Evolutionary conservation across 37 sponge, comb jelly and placozoan species (phyloP).

Genomic region (Haliclona indistincta): DNA sequence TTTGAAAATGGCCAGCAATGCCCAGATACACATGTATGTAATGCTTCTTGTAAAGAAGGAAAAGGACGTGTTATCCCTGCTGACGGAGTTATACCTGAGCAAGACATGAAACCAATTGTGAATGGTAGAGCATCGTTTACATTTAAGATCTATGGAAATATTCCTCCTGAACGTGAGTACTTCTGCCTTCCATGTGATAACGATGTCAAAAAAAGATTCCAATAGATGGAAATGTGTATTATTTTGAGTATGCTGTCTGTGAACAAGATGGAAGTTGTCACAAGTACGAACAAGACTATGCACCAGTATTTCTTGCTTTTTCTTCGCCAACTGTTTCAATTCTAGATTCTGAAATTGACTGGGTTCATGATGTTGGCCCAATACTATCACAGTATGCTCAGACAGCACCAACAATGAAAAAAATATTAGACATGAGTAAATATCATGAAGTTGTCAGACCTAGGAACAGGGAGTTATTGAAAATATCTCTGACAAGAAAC

Average conservation of each 20-base stretch:
- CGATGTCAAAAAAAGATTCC: background rate
- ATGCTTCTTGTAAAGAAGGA: too few relatives aligned
- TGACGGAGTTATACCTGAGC: background rate
- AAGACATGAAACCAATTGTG: background rate
- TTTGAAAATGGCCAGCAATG: too few relatives aligned
- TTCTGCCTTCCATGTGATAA: background rate
- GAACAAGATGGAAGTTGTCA: background rate
- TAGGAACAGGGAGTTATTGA: conserved; percentile 8
- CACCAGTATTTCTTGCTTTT: background rate
- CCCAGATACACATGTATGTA: too few relatives aligned
- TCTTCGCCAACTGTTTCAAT: background rate
- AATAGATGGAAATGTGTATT: background rate
- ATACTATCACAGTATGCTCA: conserved; percentile 24
- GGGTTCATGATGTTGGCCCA: conserved; percentile 21
- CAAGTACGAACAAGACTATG: background rate
- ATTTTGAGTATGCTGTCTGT: background rate
- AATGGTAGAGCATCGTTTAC: background rate
- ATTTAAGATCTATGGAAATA: background rate
- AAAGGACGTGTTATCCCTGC: too few relatives aligned
- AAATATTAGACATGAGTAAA: conserved; percentile 22
- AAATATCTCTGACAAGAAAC: conserved; percentile 1
- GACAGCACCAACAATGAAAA: conserved; percentile 8
- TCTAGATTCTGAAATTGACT: background rate
- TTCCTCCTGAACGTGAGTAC: background rate
- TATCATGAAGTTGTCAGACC: conserved; percentile 25